phyloP scores from a whole-genome alignment of 2,888 invertebrate species.

The Celastrina argiolus region DNA sequence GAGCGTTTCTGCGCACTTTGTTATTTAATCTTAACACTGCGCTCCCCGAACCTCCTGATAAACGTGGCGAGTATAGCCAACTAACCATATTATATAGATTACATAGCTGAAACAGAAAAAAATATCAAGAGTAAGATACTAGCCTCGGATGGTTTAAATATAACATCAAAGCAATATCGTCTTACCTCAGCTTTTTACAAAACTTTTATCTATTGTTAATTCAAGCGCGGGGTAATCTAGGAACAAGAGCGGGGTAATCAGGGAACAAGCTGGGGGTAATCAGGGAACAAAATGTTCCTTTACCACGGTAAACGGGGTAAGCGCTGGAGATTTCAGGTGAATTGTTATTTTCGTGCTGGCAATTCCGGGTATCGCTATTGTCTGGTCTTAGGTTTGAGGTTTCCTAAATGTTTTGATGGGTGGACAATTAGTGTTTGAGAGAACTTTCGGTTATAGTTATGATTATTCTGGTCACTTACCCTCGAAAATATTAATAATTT shows the following conservation, averaged over 20 bases:
- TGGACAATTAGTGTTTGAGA: neutral
- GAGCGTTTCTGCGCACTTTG: too few species aligned
- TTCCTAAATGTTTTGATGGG: neutral
- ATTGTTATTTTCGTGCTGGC: neutral
- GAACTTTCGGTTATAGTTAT: too few species aligned
- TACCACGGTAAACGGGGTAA: neutral
- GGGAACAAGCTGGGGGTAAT: neutral
- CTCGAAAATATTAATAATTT: too few species aligned
- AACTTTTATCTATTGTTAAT: slow-evolving; percentile 3
- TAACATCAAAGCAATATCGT: slow-evolving; percentile 4
- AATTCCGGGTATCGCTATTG: neutral
- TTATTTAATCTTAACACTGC: too few species aligned
- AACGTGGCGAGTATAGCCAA: too few species aligned
- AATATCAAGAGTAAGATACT: neutral
- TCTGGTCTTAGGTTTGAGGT: neutral
- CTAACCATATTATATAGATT: too few species aligned
- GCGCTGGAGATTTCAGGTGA: neutral
- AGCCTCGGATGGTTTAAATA: neutral
- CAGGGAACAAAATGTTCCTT: neutral
- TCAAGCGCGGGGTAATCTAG: neutral
- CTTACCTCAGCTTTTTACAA: neutral
- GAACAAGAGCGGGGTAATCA: neutral
- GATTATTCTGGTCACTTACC: too few species aligned
- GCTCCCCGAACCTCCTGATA: too few species aligned
- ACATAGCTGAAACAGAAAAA: too few species aligned